Base-by-base conservation (phyloP, 2,797 vertebrate species). In the Acanthurus lineatus region DNA sequence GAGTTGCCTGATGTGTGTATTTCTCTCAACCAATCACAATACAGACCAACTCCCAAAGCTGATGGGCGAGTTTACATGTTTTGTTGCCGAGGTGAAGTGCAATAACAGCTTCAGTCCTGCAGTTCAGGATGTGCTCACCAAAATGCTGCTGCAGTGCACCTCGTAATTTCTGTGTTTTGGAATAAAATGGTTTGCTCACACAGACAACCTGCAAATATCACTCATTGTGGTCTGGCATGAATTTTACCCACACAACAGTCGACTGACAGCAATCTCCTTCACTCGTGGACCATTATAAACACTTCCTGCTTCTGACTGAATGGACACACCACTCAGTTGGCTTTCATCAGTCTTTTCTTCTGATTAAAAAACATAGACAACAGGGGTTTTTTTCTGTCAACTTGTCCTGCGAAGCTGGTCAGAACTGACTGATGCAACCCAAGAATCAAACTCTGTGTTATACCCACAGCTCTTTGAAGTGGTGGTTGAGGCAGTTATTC, bases 151-250 rank as follows among this genome's bases (percentile, higher is more conserved):
- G 60, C 67, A 25, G 48, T 60, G 72, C 73, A 77, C 78, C 83
- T 73, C 90, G 69, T 87, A 79, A 88, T 90, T 85, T 80, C 77
- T 78, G 61, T 32, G 19, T 76, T 83, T 83, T 69, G 76, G 79
- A 86, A 75, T 74, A 38, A 86, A 83, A 76, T 19, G 10, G 48
- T 76, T 45, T 47, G 22, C 69, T 78, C 25, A 22, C 76, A 66
- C 64, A 66, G 79, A 78, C 85, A 88, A 58, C 9, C 84, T 57
- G 0, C 79, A 81, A 62, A 68, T 86, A 77, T 88, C 61, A 73
- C 65, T 81, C 62, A 16, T 22, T 68, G 76, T 69, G 85, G 84
- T 59, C 71, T 80, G 81, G 81, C 66, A 69, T 40, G 67, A 62
- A 76, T 72, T 79, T 81, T 17, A 72, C 20, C 73, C 44, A 54